Conservation (phyloP, 2,888 invertebrate genomes). For the Polyommatus icarus region DNA sequence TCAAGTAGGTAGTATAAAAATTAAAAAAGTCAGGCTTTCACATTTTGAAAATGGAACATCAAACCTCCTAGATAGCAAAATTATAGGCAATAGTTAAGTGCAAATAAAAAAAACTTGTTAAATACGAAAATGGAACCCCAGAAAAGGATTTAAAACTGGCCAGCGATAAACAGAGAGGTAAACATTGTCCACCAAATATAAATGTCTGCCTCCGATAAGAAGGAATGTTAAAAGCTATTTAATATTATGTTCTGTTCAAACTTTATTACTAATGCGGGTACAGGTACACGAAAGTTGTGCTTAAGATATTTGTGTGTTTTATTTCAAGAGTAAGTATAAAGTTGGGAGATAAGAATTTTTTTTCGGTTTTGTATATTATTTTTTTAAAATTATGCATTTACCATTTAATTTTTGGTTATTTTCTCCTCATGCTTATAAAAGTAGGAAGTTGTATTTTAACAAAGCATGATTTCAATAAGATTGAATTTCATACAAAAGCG, state of each 20-base stretch:
- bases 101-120: neutral
- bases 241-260: conserved; percentile 80
- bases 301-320: neutral
- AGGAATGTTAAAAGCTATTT: conserved; percentile 82
- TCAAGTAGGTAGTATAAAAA: neutral
- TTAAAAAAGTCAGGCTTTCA: neutral
- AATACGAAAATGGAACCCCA: conserved; percentile 49
- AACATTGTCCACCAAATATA: conserved; percentile 79
- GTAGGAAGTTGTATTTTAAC: too few relatives aligned
- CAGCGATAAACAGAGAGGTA: conserved; percentile 72
- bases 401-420: too few relatives aligned
- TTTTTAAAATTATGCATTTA: too few relatives aligned
- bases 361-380: too few relatives aligned
- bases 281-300: conserved; percentile 38
- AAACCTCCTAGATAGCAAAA: neutral
- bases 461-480: too few relatives aligned
- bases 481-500: too few relatives aligned
- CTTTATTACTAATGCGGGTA: conserved; percentile 62
- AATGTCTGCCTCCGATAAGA: conserved; percentile 73
- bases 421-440: too few relatives aligned
- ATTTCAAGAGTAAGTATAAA: neutral
- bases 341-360: too few relatives aligned
- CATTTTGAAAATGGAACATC: neutral
- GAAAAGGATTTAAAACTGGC: conserved; percentile 53
- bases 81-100: neutral